phyloP scores from a whole-genome alignment of 2,113 vertebrate genomes.

The Pluvianellus socialis region DNA sequence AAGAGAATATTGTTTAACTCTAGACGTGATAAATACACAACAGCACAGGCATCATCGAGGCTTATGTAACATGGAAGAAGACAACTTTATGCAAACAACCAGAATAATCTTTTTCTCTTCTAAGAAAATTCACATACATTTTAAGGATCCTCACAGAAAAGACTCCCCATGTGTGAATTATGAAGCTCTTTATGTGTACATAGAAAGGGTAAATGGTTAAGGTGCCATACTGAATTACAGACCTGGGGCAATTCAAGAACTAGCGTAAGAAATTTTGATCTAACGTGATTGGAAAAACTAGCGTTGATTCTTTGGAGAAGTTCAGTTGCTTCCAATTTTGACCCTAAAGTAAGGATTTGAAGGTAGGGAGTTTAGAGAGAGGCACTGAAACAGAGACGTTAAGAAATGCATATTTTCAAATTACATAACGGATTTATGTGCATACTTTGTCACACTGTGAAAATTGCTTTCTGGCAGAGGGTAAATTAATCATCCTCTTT shows the following conservation, averaged over 20 bases:
- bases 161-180: not conserved
- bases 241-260: not conserved
- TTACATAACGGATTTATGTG: not conserved
- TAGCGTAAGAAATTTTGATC: not conserved
- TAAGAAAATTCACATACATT: not conserved
- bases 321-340: not conserved
- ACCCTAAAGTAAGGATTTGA: not conserved
- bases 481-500: slow-evolving; percentile 17
- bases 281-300: not conserved
- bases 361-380: not conserved
- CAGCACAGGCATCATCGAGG: not conserved
- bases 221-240: not conserved
- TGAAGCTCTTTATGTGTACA: not conserved
- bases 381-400: not conserved
- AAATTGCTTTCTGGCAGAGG: not conserved
- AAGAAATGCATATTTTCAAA: not conserved
- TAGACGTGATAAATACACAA: not conserved
- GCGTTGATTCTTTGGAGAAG: not conserved
- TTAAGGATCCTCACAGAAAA: not conserved
- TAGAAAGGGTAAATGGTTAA: not conserved
- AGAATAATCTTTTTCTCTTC: not conserved
- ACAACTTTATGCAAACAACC: not conserved
- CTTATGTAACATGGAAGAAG: not conserved
- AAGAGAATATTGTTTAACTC: not conserved
- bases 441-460: not conserved